A percentile compares a stretch with the other conserved stretches of the same genome.
phyloP scores from a whole-genome alignment of 2,113 vertebrate species.

The Drymodes brunneopygia region DNA sequence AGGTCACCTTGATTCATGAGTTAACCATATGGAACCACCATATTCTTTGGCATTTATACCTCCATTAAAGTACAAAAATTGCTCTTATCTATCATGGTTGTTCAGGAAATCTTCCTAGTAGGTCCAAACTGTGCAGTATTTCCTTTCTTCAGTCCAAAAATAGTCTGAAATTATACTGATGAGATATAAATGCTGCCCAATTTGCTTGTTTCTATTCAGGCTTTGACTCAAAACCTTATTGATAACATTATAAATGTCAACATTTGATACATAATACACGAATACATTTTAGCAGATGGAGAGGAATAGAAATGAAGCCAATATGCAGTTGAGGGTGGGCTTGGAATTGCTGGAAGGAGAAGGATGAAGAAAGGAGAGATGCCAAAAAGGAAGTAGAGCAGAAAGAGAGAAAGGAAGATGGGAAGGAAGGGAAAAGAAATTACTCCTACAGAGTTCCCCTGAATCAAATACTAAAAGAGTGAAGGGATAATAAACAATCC shows the following conservation, averaged over 20 bases:
- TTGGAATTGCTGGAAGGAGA: slow-evolving; percentile 4
- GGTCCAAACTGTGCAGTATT: background rate
- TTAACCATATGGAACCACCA: background rate
- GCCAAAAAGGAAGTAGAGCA: slow-evolving; percentile 47
- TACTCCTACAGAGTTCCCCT: background rate
- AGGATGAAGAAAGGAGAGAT: background rate
- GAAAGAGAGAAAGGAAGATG: background rate
- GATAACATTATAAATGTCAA: slow-evolving; percentile 44
- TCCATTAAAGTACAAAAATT: background rate
- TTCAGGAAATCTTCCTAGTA: background rate
- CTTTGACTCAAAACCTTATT: slow-evolving; percentile 13
- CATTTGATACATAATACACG: slow-evolving; percentile 31
- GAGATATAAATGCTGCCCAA: background rate
- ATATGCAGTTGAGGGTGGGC: background rate
- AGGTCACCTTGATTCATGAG: background rate
- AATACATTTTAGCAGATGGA: slow-evolving; percentile 37
- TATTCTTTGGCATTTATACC: background rate
- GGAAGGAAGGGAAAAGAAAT: background rate
- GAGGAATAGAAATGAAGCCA: slow-evolving; percentile 26
- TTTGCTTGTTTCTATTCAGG: background rate
- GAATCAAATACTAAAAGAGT: background rate
- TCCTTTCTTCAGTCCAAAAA: background rate
- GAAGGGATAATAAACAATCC: background rate
- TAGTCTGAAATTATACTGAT: background rate
- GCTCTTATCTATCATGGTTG: background rate